phyloP scores from a whole-genome alignment of 2,113 vertebrate species.

The Daphoenositta chrysoptera region DNA sequence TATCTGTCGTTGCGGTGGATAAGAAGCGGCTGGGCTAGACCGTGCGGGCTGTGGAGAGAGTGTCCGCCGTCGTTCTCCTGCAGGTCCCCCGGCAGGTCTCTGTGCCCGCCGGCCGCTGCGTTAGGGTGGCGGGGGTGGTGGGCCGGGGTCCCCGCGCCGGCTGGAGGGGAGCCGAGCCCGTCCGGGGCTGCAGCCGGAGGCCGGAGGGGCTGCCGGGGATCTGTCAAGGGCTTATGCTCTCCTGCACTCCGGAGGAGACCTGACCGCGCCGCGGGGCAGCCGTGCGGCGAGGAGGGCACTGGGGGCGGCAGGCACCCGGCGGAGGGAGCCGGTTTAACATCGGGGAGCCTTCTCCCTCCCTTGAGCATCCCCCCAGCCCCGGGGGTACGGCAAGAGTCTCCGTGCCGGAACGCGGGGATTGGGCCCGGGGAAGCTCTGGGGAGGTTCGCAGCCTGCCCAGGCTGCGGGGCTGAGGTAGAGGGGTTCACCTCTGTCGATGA shows the following conservation, averaged over 20 bases:
- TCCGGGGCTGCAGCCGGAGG: not conserved
- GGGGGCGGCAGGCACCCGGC: not conserved
- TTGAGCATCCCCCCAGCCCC: too few relatives aligned
- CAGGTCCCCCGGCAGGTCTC: not conserved
- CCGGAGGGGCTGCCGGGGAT: not conserved
- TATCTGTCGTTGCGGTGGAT: slow-evolving; percentile 5
- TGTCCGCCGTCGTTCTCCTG: not conserved
- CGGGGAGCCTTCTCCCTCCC: not conserved
- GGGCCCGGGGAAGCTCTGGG: not conserved
- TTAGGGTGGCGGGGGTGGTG: not conserved
- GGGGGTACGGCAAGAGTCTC: not conserved
- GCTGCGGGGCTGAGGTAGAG: not conserved
- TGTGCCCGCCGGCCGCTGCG: not conserved
- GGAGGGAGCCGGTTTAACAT: not conserved
- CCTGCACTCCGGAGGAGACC: not conserved
- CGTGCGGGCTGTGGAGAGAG: not conserved
- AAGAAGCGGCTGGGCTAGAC: not conserved
- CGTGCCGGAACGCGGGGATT: not conserved
- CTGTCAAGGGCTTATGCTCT: not conserved
- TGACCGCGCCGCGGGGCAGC: not conserved
- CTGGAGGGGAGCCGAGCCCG: too few relatives aligned
- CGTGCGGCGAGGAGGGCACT: not conserved
- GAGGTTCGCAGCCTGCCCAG: not conserved
- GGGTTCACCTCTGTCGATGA: not conserved
- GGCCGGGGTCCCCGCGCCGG: not conserved